These are phyloP conservation scores for Cataglyphis altisquamis DNA, from an alignment of 2,888 invertebrate genomes.

Conservation along the genomic window DNA sequence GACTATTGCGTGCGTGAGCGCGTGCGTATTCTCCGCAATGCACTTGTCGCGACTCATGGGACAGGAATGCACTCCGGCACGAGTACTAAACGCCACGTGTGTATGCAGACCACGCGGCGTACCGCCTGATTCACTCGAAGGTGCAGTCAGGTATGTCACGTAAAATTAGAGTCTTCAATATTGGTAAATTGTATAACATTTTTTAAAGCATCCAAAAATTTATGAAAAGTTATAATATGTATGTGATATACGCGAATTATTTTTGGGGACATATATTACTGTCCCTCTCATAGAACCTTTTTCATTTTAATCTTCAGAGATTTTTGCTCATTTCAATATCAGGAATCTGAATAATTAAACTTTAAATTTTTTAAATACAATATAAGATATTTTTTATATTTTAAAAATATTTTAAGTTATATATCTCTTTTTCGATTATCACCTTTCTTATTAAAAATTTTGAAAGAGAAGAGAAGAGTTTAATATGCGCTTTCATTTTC, in stretches of 20 bases:
- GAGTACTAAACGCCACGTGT: slow-evolving; percentile 79
- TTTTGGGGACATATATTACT: neutral
- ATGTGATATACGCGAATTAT: too few species aligned
- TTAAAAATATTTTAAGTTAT: neutral
- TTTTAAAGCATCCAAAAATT: neutral
- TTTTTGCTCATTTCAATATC: neutral
- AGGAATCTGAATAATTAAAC: neutral
- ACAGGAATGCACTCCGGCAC: slow-evolving; percentile 80
- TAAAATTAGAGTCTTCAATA: neutral
- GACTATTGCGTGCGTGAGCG: slow-evolving; percentile 76
- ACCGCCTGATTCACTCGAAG: slow-evolving; percentile 64
- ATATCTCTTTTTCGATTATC: neutral
- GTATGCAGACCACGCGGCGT: slow-evolving; percentile 77
- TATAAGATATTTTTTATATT: neutral
- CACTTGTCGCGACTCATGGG: slow-evolving; percentile 79
- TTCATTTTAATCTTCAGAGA: neutral
- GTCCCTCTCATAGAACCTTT: neutral
- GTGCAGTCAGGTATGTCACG: slow-evolving; percentile 69
- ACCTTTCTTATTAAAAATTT: neutral
- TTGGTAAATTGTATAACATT: slow-evolving; percentile 9
- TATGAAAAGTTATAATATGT: neutral
- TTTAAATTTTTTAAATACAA: neutral
- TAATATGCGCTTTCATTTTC: neutral
- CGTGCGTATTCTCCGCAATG: slow-evolving; percentile 78
- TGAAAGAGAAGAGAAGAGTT: neutral